Conservation (phyloP, 2,113 vertebrate genomes). For the Eptesicus fuscus region DNA sequence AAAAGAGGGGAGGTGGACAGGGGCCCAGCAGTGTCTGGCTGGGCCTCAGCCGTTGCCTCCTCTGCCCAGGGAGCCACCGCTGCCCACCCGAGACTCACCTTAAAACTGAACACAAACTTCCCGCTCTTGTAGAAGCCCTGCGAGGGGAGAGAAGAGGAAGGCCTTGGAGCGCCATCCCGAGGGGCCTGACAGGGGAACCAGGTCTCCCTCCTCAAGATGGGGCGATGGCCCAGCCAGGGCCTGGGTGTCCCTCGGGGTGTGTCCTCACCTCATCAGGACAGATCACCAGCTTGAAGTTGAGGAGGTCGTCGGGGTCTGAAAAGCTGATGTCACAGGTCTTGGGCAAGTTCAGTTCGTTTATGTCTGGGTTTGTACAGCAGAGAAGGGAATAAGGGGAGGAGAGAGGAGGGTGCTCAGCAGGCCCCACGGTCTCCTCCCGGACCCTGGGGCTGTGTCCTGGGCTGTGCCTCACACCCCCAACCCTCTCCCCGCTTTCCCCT, state of each 20-base stretch:
- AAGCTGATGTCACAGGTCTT: constrained; percentile 98
- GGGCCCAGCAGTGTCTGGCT: background rate
- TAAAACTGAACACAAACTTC: constrained; percentile 97
- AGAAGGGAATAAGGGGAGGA: background rate
- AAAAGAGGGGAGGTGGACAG: background rate
- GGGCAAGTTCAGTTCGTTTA: constrained; percentile 95
- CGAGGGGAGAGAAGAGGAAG: background rate
- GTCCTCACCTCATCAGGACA: constrained; percentile 91
- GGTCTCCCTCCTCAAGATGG: background rate
- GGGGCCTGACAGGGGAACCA: background rate
- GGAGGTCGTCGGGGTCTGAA: constrained; percentile 93
- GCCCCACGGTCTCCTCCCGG: background rate
- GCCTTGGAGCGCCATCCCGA: background rate
- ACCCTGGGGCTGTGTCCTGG: background rate
- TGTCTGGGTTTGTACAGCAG: constrained; percentile 82
- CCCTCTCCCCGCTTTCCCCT: background rate
- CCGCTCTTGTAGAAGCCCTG: constrained; percentile 96
- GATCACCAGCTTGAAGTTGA: constrained; percentile 98
- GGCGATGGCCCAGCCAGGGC: background rate
- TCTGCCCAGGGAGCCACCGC: background rate
- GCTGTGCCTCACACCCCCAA: background rate
- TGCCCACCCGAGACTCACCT: constrained; percentile 83
- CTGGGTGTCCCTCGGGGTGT: background rate
- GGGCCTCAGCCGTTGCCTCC: background rate
- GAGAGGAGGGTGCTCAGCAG: background rate